Evolutionary conservation across 2,113 vertebrate species (phyloP).

Genomic region (Panurus biarmicus): DNA sequence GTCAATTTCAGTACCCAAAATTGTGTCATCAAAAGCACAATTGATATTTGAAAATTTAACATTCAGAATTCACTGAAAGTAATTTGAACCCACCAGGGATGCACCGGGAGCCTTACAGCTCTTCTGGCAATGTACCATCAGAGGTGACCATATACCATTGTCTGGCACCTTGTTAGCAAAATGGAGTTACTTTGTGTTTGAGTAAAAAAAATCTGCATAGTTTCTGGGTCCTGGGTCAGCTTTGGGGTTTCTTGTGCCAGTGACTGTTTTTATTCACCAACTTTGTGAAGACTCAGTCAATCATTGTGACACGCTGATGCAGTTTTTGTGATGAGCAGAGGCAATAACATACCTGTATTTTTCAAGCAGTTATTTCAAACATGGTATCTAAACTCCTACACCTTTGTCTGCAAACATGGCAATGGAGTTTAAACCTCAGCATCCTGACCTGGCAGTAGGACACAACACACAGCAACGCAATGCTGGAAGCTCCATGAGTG

Average conservation of each 20-base stretch:
- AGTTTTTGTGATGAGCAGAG: neutral
- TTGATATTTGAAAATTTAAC: neutral
- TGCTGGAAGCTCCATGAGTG: neutral
- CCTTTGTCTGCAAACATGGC: neutral
- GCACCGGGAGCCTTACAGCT: neutral
- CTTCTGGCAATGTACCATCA: neutral
- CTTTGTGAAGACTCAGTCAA: neutral
- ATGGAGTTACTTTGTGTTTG: neutral
- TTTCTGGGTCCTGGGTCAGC: neutral
- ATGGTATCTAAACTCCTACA: neutral
- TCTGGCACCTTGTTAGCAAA: neutral
- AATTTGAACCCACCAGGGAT: neutral
- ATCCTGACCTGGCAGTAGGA: neutral
- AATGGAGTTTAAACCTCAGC: neutral
- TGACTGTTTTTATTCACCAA: neutral
- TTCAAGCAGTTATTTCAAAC: neutral
- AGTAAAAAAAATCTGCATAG: neutral
- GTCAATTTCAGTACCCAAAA: neutral
- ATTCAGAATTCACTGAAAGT: slow-evolving; percentile 8
- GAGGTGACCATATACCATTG: neutral
- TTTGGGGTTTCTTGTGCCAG: neutral
- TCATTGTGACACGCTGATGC: neutral
- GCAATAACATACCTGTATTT: neutral
- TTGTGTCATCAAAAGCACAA: neutral
- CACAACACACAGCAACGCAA: neutral